A percentile compares a stretch with the other conserved stretches of the same genome.
Evolutionary conservation across 1,140 invertebrate genomes (phyloP).

Genomic region (Cydia strobilella): DNA sequence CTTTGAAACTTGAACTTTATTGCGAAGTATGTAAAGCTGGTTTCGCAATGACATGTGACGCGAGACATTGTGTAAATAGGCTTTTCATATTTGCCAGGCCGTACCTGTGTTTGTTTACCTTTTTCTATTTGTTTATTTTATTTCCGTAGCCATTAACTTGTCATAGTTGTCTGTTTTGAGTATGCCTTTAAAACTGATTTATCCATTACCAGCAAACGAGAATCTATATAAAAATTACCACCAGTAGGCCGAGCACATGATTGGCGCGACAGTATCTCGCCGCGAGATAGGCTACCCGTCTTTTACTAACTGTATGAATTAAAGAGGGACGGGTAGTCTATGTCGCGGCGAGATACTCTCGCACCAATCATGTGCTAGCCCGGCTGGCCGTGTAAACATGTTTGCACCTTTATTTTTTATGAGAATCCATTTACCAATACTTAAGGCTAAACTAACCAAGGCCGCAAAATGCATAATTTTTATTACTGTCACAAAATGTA

Average conservation of each 20-base stretch:
- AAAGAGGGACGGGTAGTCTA: too few species aligned
- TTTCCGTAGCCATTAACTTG: not conserved
- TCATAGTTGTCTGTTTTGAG: not conserved
- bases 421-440: not conserved
- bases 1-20: not conserved
- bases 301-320: too few species aligned
- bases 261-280: too few species aligned
- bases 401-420: too few species aligned
- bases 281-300: too few species aligned
- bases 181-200: not conserved
- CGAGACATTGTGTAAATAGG: not conserved
- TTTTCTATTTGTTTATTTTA: slow-evolving; percentile 14
- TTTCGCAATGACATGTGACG: not conserved
- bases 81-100: not conserved
- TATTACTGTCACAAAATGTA: not conserved
- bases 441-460: not conserved
- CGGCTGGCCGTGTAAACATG: too few species aligned
- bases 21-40: not conserved
- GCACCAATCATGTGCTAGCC: too few species aligned
- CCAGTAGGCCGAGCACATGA: too few species aligned
- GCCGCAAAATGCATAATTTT: not conserved
- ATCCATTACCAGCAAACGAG: not conserved
- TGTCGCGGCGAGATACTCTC: too few species aligned
- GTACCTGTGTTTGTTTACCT: slow-evolving; percentile 1
- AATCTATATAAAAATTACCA: too few species aligned